Conservation (phyloP, 2,888 invertebrate genomes). For the Drosophila flavopinicola region DNA sequence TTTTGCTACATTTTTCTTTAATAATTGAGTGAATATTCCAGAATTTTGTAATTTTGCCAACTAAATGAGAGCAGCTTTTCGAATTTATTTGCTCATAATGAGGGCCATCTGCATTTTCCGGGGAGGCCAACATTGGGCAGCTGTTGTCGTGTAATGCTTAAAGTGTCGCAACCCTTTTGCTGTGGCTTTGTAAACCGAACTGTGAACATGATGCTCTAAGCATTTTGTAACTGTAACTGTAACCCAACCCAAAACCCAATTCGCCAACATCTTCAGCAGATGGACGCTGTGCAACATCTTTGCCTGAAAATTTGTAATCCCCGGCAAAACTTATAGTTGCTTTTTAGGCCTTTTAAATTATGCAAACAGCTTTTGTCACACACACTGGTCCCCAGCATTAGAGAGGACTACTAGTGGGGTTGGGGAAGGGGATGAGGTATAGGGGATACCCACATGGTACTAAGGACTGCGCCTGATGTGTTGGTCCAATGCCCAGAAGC, state of each 20-base stretch:
- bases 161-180: constrained; percentile 48
- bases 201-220: constrained; percentile 44
- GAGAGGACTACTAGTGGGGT: neutral
- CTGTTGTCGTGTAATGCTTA: constrained; percentile 39
- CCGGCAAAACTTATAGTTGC: constrained; percentile 58
- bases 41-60: constrained; percentile 14
- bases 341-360: constrained; percentile 66
- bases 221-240: constrained; percentile 18
- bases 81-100: constrained; percentile 22
- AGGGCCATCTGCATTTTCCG: constrained; percentile 35
- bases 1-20: too few relatives aligned
- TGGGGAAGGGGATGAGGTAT: neutral
- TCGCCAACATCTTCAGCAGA: neutral
- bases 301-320: constrained; percentile 43
- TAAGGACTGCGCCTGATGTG: constrained; percentile 27
- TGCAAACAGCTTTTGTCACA: constrained; percentile 58
- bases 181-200: constrained; percentile 45
- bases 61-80: constrained; percentile 20
- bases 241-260: constrained; percentile 14
- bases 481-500: constrained; percentile 54
- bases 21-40: too few relatives aligned
- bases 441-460: constrained; percentile 21
- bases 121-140: constrained; percentile 34
- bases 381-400: constrained; percentile 9
- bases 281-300: constrained; percentile 27